Conservation (phyloP, 2,888 invertebrate genomes). For the Zygaena filipendulae region DNA sequence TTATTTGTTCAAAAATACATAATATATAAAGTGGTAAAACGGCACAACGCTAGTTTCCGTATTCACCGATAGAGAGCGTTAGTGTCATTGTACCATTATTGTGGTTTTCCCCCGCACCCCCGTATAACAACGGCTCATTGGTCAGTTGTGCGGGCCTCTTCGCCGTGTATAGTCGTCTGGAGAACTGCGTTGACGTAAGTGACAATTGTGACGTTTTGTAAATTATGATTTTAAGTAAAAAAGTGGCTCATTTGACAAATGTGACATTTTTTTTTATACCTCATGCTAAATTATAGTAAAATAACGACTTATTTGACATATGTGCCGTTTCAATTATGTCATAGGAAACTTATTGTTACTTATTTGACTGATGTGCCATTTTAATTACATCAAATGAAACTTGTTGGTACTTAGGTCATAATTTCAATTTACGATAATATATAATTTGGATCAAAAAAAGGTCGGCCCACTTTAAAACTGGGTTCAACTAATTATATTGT, state of each 20-base stretch:
- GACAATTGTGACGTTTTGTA: neutral
- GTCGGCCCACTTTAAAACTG: no score
- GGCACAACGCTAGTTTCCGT: neutral
- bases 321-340: neutral
- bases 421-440: no score
- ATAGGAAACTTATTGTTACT: no score
- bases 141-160: neutral
- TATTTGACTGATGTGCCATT: no score
- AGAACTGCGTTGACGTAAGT: neutral
- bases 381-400: no score
- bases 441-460: no score
- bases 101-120: neutral
- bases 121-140: neutral
- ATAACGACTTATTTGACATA: neutral
- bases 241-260: neutral
- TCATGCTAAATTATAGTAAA: neutral
- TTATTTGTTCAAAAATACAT: neutral
- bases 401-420: no score
- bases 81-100: neutral
- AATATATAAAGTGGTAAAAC: neutral
- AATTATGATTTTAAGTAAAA: neutral
- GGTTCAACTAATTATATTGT: no score
- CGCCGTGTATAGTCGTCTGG: neutral
- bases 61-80: neutral
- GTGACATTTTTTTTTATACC: neutral